phyloP scores from a whole-genome alignment of 2,888 invertebrate species.

The Eilema griseolum region DNA sequence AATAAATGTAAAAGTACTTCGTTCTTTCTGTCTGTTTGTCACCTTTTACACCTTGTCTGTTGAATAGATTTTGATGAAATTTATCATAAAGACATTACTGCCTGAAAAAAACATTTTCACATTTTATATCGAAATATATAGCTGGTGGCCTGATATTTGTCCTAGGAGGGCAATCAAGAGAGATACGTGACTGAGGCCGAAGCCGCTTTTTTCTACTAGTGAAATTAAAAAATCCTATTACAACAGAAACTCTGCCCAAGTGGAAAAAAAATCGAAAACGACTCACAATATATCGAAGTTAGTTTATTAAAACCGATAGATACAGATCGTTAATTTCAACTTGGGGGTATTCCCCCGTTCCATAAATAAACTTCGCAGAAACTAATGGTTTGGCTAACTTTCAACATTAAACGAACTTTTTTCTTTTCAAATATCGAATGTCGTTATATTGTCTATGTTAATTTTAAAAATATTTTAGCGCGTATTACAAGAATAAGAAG shows the following conservation, averaged over 20 bases:
- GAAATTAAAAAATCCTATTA: neutral
- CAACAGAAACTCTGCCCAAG: neutral
- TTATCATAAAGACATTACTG: no score
- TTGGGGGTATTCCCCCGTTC: slow-evolving; percentile 1
- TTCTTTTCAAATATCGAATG: neutral
- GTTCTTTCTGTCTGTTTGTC: no score
- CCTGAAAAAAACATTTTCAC: no score
- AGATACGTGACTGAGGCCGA: no score
- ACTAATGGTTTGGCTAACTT: neutral
- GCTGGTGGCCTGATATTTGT: no score
- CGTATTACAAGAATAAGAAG: no score
- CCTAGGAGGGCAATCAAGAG: no score
- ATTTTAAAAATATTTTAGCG: neutral
- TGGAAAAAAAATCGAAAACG: neutral
- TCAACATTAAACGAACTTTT: neutral
- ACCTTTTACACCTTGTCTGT: no score
- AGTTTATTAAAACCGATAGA: slow-evolving; percentile 4
- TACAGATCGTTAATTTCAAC: slow-evolving; percentile 5
- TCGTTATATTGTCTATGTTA: neutral
- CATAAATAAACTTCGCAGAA: neutral
- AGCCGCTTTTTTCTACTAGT: neutral
- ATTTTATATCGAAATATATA: no score
- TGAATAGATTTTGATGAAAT: no score
- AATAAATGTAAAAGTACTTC: no score
- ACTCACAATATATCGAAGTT: slow-evolving; percentile 1